Evolutionary conservation across 2,888 invertebrate genomes (phyloP), one percentile per base, ranked within the genome.

Genomic region (Netelia inedita): DNA sequence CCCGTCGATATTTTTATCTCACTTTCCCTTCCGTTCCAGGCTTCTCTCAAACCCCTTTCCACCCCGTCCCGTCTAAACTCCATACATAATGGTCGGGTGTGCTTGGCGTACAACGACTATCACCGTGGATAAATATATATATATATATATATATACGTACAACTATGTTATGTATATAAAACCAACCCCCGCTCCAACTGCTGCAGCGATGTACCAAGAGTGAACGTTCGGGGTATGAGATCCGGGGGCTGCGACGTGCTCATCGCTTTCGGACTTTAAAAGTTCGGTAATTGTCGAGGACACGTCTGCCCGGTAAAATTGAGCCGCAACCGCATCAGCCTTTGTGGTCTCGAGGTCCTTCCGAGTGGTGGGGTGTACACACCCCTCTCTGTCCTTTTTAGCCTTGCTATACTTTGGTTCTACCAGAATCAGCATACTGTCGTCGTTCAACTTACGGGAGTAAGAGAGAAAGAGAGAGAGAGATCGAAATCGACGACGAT

Each of bases 251-350:
- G 87, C 81, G 78, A 82, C 78, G 69, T 59, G 66, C 50, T 55
- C 66, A 84, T 66, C 86, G 89, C 89, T 92, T 91, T 91, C 87
- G 89, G 89, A 91, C 90, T 93, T 92, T 92, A 92, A 92, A 93
- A 92, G 92, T 92, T 91, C 90, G 89, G 90, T 93, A 93, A 93
- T 93, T 93, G 92, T 91, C 89, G 92, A 88, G 92, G 92, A 92
- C 92, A 92, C 91, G 93, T 93, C 93, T 91, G 91, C 90, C 87
- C 88, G 90, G 91, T 92, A 92, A 92, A 93, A 93, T 93, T 90
- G 91, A 93, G 92, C 91, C 91, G 46, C 82, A 89, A 93, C 93
- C 93, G 87, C 92, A 86, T 87, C 87, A 93, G 92, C 91, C 92
- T 91, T 92, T 93, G 93, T 91, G 93, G 93, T 93, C 88, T 90